Evolutionary conservation across 2,113 vertebrate genomes (phyloP).

Genomic region (Crotalus viridis): DNA sequence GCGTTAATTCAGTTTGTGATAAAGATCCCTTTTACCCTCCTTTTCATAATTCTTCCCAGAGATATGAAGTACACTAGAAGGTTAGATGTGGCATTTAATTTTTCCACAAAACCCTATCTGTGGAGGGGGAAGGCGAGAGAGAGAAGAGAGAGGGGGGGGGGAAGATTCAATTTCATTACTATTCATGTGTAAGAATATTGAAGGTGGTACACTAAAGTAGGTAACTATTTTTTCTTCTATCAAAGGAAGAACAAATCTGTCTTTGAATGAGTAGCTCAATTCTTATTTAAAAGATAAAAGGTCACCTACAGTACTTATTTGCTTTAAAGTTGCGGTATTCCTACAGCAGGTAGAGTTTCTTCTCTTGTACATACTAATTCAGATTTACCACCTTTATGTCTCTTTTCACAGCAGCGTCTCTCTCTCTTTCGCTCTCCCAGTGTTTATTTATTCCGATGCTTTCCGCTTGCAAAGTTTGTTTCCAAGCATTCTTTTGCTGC

Average conservation of each 20-base stretch:
- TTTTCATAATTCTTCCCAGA: conserved; percentile 98
- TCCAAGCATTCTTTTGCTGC: conserved; percentile 45
- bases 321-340: conserved; percentile 74
- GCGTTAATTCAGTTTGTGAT: conserved; percentile 99
- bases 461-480: conserved; percentile 49
- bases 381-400: conserved; percentile 53
- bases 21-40: conserved; percentile 99
- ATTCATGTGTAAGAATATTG: conserved; percentile 94
- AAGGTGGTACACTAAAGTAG: conserved; percentile 87
- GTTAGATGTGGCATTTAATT: conserved; percentile 97
- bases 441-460: not conserved
- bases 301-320: conserved; percentile 88
- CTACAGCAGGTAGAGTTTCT: conserved; percentile 57
- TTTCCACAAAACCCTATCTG: conserved; percentile 86
- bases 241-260: conserved; percentile 87
- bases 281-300: conserved; percentile 94
- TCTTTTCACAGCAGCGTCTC: not conserved
- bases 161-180: conserved; percentile 99
- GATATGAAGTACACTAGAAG: conserved; percentile 99
- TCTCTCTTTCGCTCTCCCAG: not conserved
- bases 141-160: conserved; percentile 42
- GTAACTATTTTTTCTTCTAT: conserved; percentile 87
- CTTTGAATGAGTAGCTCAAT: conserved; percentile 88
- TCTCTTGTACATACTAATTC: conserved; percentile 75
- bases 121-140: conserved; percentile 59